Conservation (phyloP, 2,888 invertebrate genomes). For the Epinotia brunnichana region DNA sequence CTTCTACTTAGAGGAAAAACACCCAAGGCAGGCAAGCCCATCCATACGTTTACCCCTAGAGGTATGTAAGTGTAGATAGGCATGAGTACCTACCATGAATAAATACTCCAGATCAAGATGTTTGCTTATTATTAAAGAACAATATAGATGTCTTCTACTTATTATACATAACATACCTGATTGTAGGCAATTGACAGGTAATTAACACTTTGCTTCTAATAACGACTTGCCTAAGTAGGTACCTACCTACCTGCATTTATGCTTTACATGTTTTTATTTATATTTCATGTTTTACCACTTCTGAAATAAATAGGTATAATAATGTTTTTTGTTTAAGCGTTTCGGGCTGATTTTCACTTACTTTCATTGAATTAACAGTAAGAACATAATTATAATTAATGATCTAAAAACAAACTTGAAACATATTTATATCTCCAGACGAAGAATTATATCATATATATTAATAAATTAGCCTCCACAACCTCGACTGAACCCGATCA, state of each 20-base stretch:
- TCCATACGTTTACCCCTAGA: background rate
- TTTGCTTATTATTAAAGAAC: too few species aligned
- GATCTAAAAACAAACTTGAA: background rate
- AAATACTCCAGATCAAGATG: background rate
- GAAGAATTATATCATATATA: background rate
- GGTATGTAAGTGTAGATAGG: background rate
- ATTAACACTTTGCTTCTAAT: background rate
- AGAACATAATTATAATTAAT: background rate
- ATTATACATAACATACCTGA: too few species aligned
- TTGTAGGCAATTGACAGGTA: background rate
- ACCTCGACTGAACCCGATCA: slow-evolving; percentile 59
- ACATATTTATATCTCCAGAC: background rate
- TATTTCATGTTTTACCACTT: background rate
- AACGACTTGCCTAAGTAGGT: background rate
- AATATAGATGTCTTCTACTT: too few species aligned
- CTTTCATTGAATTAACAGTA: background rate
- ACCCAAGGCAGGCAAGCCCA: background rate
- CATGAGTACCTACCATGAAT: background rate
- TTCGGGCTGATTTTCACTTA: too few species aligned
- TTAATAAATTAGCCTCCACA: slow-evolving; percentile 58
- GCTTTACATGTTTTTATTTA: background rate
- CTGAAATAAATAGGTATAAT: too few species aligned
- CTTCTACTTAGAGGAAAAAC: background rate
- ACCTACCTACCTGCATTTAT: background rate
- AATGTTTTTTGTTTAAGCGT: too few species aligned